Base-by-base conservation (phyloP, 2,797 vertebrate species). In the Anguilla megastoma region DNA sequence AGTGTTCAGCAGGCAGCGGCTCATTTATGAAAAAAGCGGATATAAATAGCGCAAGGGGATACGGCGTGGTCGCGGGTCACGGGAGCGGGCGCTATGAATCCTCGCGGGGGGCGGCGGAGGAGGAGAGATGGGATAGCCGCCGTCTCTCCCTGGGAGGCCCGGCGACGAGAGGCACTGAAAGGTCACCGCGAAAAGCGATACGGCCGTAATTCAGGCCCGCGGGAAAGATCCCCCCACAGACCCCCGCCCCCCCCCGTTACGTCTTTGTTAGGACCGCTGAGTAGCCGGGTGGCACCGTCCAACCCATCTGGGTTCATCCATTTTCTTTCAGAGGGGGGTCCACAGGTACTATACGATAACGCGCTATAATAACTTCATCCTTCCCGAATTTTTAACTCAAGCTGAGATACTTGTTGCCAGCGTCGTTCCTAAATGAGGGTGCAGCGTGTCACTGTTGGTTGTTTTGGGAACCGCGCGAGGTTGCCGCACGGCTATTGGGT, bases 41-140 rank as follows among this genome's bases (percentile, higher is more conserved):
- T 93, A 93, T 92, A 91, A 92, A 93, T 92, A 93, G 92, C 85
- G 91, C 89, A 92, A 90, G 90, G 41, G 87, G 92, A 92, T 91
- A 90, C 88, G 82, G 89, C 86, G 74, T 60, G 89, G 54, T 86
- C 87, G 16, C 84, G 89, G 88, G 89, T 92, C 89, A 88, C 10
- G 52, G 84, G 91, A 14, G 89, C 89, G 88, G 87, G 85, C 84
- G 88, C 89, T 89, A 86, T 89, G 89, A 93, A 91, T 90, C 91
- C 89, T 91, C 82, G 76, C 86, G 91, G 89, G 90, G 18, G 58
- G 58, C 14, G 58, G 58, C 16, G 58, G 58, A 58, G 18, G 90
- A 90, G 89, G 89, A 90, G 91, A 91, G 91, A 91, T 88, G 91
- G 91, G 88, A 91, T 91, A 88, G 89, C 90, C 90, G 91, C 90